Evolutionary conservation across 2,797 vertebrate species (phyloP).

Genomic region (Sebastes itinus): DNA sequence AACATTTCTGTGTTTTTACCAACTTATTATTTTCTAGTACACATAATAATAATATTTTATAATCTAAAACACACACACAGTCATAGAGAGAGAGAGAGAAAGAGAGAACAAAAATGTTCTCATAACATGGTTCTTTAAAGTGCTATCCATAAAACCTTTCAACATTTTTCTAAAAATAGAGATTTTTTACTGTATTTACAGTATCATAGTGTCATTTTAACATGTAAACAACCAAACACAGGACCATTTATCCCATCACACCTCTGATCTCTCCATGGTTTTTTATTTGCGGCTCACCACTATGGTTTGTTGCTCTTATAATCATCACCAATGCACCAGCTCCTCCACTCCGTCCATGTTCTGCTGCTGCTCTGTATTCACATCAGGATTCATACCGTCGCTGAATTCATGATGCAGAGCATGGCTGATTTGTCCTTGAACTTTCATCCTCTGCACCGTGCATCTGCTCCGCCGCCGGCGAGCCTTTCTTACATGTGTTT

Average conservation of each 20-base stretch:
- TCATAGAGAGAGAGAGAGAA: not conserved
- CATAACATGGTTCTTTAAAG: not conserved
- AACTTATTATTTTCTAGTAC: too few species aligned
- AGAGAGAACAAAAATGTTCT: too few species aligned
- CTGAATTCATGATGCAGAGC: constrained; percentile 34
- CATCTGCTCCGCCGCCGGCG: constrained; percentile 1
- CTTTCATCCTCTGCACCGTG: constrained; percentile 14
- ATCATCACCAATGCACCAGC: not conserved
- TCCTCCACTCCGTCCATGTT: not conserved
- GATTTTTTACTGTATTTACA: not conserved
- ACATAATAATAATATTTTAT: not conserved
- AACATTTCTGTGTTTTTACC: not conserved
- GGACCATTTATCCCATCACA: not conserved
- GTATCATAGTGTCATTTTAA: not conserved
- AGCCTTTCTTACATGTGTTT: not conserved
- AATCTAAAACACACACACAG: not conserved
- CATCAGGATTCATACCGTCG: constrained; percentile 9
- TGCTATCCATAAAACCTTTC: not conserved
- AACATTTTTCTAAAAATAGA: not conserved
- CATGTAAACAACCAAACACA: not conserved
- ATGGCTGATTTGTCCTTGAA: constrained; percentile 53
- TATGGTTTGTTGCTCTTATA: not conserved
- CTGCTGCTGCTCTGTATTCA: constrained; percentile 50
- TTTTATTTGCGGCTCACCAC: not conserved
- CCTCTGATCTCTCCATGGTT: not conserved